A percentile compares a stretch with the other conserved stretches of the same genome.
phyloP scores from a whole-genome alignment of 2,113 vertebrate genomes.

The Leptobrachium leishanense region DNA sequence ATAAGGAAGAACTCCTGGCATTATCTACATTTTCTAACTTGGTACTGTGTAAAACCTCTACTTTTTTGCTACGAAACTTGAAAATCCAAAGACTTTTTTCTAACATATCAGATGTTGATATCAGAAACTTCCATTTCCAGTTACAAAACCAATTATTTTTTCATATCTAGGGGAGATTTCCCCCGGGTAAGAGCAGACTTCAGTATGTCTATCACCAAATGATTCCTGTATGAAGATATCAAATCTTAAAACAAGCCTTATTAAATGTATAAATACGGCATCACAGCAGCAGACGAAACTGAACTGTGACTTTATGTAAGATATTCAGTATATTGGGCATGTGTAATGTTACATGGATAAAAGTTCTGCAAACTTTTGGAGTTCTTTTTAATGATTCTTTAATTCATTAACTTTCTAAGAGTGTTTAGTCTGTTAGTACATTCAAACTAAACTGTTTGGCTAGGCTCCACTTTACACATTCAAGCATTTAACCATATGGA shows the following conservation, averaged over 20 bases:
- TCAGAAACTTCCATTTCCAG: conserved; percentile 41
- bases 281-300: conserved; percentile 9
- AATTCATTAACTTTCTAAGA: conserved; percentile 7
- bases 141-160: conserved; percentile 44
- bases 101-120: not conserved
- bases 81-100: conserved; percentile 13
- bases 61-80: not conserved
- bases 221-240: conserved; percentile 42
- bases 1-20: not conserved
- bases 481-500: conserved; percentile 36
- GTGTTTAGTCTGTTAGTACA: conserved; percentile 12
- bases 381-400: conserved; percentile 1
- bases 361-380: not conserved
- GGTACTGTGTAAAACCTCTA: not conserved
- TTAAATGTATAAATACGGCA: conserved; percentile 35
- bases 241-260: conserved; percentile 13
- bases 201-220: conserved; percentile 28
- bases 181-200: conserved; percentile 9
- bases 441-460: conserved; percentile 31
- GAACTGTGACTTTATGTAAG: not conserved
- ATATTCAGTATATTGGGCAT: not conserved
- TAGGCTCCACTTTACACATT: conserved; percentile 32
- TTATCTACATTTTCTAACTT: not conserved
- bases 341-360: conserved; percentile 1
- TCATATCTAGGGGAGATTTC: conserved; percentile 37